These are phyloP conservation scores for Marasmarcha lunaedactyla DNA, from an alignment of 2,888 invertebrate species.

Conservation along the genomic window DNA sequence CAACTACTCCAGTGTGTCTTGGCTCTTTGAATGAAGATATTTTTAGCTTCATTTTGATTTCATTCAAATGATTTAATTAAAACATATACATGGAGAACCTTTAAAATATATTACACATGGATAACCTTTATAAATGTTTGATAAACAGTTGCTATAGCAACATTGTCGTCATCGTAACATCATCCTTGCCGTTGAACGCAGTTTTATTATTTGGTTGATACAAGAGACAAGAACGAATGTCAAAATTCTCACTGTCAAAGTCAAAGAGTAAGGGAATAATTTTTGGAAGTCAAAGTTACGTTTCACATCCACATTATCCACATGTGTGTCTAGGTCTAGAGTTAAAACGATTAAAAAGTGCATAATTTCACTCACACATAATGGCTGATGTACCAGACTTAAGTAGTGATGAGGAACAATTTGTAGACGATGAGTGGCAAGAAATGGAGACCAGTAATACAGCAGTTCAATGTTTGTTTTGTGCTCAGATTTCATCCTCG, in stretches of 20 bases:
- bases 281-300: too few species aligned
- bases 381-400: constrained; percentile 63
- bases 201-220: too few species aligned
- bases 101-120: background rate
- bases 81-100: background rate
- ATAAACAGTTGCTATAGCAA: background rate
- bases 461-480: constrained; percentile 78
- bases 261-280: too few species aligned
- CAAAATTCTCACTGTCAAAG: too few species aligned
- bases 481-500: constrained; percentile 69
- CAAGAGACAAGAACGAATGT: too few species aligned
- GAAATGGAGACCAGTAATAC: constrained; percentile 54
- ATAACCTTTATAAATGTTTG: too few species aligned
- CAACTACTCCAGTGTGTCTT: constrained; percentile 82
- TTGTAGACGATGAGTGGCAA: constrained; percentile 61
- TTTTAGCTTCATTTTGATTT: constrained; percentile 80
- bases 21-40: constrained; percentile 81
- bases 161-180: too few species aligned
- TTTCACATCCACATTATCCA: too few species aligned
- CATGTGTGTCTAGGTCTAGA: too few species aligned
- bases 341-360: too few species aligned
- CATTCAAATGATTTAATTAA: background rate
- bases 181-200: too few species aligned
- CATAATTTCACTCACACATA: too few species aligned
- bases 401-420: constrained; percentile 61